Percentiles rank a stretch among this genome's conserved stretches.
These are phyloP conservation scores for Ploceus nigricollis DNA, from an alignment of 2,113 vertebrate genomes.

Conservation along the genomic window DNA sequence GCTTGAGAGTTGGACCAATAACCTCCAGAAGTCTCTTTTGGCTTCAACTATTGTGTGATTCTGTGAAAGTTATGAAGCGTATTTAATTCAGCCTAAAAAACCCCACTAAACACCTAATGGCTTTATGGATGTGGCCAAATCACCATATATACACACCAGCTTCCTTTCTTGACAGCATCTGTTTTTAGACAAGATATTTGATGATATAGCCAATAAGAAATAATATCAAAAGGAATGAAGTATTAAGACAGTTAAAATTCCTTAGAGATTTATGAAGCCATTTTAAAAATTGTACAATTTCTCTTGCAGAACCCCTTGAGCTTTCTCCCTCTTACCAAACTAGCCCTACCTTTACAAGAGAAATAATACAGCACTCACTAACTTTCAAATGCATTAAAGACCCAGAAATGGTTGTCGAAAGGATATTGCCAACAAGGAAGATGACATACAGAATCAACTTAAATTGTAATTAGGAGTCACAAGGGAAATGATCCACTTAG, in stretches of 20 bases:
- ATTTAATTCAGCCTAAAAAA: not conserved
- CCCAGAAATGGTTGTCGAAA: not conserved
- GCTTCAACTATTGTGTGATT: not conserved
- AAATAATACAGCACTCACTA: not conserved
- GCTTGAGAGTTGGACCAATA: not conserved
- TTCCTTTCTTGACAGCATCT: not conserved
- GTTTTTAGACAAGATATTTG: not conserved
- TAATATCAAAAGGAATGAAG: not conserved
- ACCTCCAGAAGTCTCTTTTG: not conserved
- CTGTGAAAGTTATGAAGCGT: not conserved
- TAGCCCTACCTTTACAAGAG: not conserved
- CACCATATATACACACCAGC: not conserved
- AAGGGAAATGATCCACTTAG: not conserved
- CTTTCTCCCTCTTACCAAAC: not conserved
- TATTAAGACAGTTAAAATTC: not conserved
- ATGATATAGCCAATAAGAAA: not conserved
- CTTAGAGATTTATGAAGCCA: not conserved
- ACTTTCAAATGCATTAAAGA: constrained; percentile 12
- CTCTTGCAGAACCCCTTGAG: not conserved
- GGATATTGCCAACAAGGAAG: not conserved
- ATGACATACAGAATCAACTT: not conserved
- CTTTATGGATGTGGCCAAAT: not conserved
- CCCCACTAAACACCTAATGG: not conserved
- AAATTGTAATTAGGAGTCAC: not conserved
- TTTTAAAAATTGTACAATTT: not conserved